These are phyloP conservation scores for Carollia perspicillata DNA, from an alignment of 2,113 vertebrate genomes.

Conservation along the genomic window DNA sequence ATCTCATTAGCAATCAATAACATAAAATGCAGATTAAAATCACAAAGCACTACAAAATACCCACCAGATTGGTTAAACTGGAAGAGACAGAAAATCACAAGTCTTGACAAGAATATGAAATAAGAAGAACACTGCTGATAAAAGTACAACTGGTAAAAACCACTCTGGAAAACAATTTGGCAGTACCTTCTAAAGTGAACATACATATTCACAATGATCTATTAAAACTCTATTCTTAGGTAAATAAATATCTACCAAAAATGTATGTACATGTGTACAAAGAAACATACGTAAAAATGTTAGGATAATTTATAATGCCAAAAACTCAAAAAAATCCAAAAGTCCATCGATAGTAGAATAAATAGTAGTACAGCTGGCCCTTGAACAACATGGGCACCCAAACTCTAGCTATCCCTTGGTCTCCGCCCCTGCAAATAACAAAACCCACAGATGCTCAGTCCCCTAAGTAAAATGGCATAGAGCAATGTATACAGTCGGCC, in stretches of 20 bases:
- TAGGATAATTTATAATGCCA: neutral
- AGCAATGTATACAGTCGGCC: neutral
- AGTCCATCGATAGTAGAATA: neutral
- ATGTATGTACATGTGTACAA: neutral
- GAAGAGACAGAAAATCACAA: neutral
- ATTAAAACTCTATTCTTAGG: neutral
- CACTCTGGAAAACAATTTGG: neutral
- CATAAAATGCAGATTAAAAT: neutral
- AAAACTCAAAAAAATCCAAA: conserved; percentile 1
- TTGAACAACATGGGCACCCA: neutral
- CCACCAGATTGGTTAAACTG: neutral
- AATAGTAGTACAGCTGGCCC: neutral
- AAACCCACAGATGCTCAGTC: neutral
- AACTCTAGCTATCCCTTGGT: neutral
- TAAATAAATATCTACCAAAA: neutral
- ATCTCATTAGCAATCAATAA: neutral
- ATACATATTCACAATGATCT: neutral
- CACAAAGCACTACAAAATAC: neutral
- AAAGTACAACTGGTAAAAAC: neutral
- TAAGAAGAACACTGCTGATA: neutral
- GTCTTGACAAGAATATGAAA: neutral
- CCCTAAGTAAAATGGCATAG: neutral
- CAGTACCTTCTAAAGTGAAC: neutral
- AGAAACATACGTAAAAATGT: neutral
- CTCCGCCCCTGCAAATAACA: neutral